Conservation (phyloP, 2,113 vertebrate genomes). For the Gulo gulo region DNA sequence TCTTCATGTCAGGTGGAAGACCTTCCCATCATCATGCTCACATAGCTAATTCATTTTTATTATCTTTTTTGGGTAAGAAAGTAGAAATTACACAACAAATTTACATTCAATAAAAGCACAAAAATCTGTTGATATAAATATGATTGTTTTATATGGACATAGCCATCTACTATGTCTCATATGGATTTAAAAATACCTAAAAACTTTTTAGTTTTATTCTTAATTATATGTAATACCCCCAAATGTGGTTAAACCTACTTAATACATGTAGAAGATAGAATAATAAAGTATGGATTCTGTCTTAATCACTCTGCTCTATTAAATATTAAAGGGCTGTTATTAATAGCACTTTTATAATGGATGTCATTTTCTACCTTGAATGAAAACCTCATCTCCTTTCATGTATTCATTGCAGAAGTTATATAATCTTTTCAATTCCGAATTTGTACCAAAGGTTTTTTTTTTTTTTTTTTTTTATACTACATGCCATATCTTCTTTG, state of each 20-base stretch:
- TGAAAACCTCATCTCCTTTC: slow-evolving; percentile 76
- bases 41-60: background rate
- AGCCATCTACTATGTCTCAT: background rate
- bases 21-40: background rate
- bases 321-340: slow-evolving; percentile 77
- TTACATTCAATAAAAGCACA: background rate
- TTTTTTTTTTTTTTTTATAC: slow-evolving; percentile 20
- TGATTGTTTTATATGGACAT: background rate
- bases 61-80: background rate
- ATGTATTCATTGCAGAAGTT: slow-evolving; percentile 60
- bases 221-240: slow-evolving; percentile 66
- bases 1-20: background rate
- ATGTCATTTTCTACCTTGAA: slow-evolving; percentile 76
- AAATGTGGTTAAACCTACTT: slow-evolving; percentile 69
- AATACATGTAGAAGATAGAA: slow-evolving; percentile 78
- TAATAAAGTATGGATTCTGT: slow-evolving; percentile 79
- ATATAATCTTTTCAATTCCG: slow-evolving; percentile 60
- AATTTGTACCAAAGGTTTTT: slow-evolving; percentile 8
- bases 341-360: slow-evolving; percentile 78
- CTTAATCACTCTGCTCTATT: slow-evolving; percentile 77
- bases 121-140: background rate
- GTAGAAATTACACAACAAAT: background rate
- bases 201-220: slow-evolving; percentile 52
- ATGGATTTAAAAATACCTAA: background rate
- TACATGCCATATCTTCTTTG: background rate